Percentiles rank a stretch among this genome's conserved stretches.
phyloP scores from a whole-genome alignment of 92 coral and sea anemone species.

The Plumapathes pennacea region DNA sequence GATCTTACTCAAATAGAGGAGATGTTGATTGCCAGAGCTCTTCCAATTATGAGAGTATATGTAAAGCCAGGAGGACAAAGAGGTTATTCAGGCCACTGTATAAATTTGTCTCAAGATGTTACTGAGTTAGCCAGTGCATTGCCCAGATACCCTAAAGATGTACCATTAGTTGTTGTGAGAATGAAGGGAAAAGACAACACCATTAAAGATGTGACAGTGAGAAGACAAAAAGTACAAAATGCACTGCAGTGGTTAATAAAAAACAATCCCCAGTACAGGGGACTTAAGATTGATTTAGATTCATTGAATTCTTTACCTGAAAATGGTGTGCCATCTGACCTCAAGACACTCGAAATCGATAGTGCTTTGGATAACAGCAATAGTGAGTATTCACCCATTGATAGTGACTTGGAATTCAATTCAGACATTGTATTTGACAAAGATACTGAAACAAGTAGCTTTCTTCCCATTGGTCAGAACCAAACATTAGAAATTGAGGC shows the following conservation, averaged over 20 bases:
- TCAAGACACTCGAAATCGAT: conserved; percentile 42
- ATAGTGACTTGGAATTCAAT: no score
- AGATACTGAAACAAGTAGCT: no score
- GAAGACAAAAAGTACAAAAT: conserved; percentile 35
- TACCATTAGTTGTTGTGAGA: conserved; percentile 42
- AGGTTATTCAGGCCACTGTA: conserved; percentile 59
- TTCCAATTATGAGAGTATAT: conserved; percentile 50
- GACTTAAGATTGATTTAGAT: conserved; percentile 16
- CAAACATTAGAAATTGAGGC: no score
- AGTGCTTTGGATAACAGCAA: conserved; percentile 2
- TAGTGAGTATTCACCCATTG: no score
- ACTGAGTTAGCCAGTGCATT: conserved; percentile 42
- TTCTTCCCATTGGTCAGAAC: no score
- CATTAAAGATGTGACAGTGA: conserved; percentile 41
- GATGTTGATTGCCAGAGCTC: conserved; percentile 58
- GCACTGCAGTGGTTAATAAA: conserved; percentile 39
- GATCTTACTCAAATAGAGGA: conserved; percentile 49
- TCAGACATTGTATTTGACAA: no score
- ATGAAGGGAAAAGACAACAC: conserved; percentile 39
- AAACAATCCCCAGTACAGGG: conserved; percentile 48
- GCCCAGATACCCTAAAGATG: conserved; percentile 50
- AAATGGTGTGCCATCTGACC: conserved; percentile 36
- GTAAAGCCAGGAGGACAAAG: conserved; percentile 41
- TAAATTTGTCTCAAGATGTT: conserved; percentile 60
- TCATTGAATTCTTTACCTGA: conserved; percentile 31